Evolutionary conservation across 2,888 invertebrate genomes (phyloP).

Genomic region (Spisula subtruncata): DNA sequence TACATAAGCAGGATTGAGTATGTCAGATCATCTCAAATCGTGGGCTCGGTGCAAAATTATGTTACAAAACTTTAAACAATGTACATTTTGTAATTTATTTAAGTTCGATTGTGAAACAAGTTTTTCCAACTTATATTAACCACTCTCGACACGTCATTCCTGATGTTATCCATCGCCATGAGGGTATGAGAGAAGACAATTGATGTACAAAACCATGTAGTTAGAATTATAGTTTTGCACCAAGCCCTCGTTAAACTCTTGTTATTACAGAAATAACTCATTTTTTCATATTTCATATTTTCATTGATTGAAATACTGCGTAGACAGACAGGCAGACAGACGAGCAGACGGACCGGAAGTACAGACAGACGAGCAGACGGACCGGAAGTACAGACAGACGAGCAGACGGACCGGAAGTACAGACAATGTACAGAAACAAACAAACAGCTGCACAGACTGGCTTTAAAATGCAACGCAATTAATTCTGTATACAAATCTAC

Average conservation of each 20-base stretch:
- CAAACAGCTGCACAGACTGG: background rate
- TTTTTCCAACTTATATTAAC: no score
- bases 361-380: background rate
- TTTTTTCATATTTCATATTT: no score
- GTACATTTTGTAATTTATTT: no score
- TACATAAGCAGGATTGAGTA: slow-evolving; percentile 20
- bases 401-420: background rate
- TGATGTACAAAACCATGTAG: no score
- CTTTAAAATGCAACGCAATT: background rate
- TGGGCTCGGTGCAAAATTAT: no score
- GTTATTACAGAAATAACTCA: background rate
- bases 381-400: background rate
- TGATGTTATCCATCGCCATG: no score
- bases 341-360: background rate
- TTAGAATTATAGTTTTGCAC: no score
- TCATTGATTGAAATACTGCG: slow-evolving; percentile 11
- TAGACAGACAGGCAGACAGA: slow-evolving; percentile 12
- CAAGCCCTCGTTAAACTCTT: no score
- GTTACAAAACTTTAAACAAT: no score
- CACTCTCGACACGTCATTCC: no score
- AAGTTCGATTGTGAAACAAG: no score
- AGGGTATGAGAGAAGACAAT: no score
- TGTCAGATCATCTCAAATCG: slow-evolving; percentile 23
- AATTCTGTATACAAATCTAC: background rate
- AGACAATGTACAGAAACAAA: background rate